phyloP scores from a whole-genome alignment of 2,113 vertebrate genomes.

The Rissa tridactyla region DNA sequence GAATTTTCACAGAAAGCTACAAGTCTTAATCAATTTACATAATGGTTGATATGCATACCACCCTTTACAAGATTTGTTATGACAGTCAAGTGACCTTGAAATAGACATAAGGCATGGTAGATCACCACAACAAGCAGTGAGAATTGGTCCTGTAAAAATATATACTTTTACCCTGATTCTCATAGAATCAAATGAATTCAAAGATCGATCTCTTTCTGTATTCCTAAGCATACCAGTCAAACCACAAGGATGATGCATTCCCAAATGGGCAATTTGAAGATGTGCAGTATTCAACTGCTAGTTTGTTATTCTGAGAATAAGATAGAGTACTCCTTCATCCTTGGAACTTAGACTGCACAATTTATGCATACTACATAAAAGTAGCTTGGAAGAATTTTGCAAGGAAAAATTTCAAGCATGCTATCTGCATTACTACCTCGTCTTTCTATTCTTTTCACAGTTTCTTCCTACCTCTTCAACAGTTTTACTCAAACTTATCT shows the following conservation, averaged over 20 bases:
- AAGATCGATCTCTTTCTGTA: neutral
- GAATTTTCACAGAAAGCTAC: neutral
- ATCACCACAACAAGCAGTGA: neutral
- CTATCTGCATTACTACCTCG: neutral
- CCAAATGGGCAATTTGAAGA: neutral
- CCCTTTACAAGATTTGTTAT: neutral
- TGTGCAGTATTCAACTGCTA: neutral
- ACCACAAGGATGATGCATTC: neutral
- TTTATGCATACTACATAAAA: neutral
- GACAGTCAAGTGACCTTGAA: neutral
- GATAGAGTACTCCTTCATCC: neutral
- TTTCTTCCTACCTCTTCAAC: fast-evolving
- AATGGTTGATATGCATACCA: neutral
- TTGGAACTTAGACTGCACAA: neutral
- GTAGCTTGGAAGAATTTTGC: neutral
- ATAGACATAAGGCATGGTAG: neutral
- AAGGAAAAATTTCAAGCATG: neutral
- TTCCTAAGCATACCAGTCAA: neutral
- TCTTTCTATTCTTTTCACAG: neutral
- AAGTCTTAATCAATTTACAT: neutral
- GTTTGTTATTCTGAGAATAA: neutral
- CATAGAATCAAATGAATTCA: neutral
- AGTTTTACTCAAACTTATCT: neutral
- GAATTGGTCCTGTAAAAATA: neutral
- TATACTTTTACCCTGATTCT: neutral